A percentile compares a stretch with the other conserved stretches of the same genome.
Evolutionary conservation across 2,888 invertebrate species (phyloP).

Genomic region (Rhogogaster chlorosoma): DNA sequence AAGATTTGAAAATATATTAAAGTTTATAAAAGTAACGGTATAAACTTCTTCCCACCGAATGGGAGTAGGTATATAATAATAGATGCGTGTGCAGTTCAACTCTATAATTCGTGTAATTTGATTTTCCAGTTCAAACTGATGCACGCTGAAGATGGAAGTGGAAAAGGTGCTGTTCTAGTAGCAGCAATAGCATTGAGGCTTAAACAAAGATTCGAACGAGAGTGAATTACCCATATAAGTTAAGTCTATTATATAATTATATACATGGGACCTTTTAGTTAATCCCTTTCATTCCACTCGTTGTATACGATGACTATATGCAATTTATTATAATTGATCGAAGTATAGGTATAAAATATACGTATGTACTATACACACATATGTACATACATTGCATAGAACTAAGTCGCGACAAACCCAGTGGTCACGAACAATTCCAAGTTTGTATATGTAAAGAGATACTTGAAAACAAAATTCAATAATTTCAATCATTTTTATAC

Average conservation of each 20-base stretch:
- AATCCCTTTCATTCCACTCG: neutral
- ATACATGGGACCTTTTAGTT: neutral
- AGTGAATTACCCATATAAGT: conserved; percentile 24
- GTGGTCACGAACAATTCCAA: neutral
- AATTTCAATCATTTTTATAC: neutral
- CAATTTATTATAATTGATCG: neutral
- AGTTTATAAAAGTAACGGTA: neutral
- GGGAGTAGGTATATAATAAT: neutral
- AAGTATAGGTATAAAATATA: neutral
- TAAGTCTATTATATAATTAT: neutral
- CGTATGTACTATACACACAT: neutral
- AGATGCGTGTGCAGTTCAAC: neutral
- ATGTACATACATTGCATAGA: neutral
- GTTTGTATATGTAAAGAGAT: neutral
- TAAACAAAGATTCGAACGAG: conserved; percentile 74
- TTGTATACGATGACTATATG: conserved; percentile 3
- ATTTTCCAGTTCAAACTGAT: conserved; percentile 83
- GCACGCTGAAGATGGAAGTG: conserved; percentile 89
- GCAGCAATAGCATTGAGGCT: conserved; percentile 86
- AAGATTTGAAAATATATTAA: neutral
- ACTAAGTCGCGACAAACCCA: neutral
- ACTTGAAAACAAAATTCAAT: neutral
- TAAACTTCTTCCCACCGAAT: neutral
- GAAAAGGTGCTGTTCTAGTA: conserved; percentile 89
- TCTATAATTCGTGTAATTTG: conserved; percentile 22